Evolutionary conservation across 2,113 vertebrate species (phyloP), one percentile per base, ranked within the genome.

Genomic region (Pterocles burchelli): DNA sequence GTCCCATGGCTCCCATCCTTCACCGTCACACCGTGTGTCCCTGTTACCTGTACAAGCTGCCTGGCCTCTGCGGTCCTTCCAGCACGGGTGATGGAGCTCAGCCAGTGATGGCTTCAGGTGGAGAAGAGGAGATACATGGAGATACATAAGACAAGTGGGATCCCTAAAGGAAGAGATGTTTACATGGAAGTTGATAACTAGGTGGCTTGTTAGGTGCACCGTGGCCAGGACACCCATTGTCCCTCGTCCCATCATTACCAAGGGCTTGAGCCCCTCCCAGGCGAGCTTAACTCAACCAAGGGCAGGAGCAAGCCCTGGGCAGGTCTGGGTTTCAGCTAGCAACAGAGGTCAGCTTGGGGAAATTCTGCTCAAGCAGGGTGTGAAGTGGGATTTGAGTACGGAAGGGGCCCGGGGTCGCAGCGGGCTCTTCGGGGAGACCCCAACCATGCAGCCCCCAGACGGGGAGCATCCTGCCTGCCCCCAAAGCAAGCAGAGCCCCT

Each of bases 341-440:
- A 33, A 80, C 52, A 85, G 85, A 43, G 36, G 55, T 88, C 78
- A 65, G 34, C 21, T 24, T 25, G 45, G 17, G 38, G 63, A 72
- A 88, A 54, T 34, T 41, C 48, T 68, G 70, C 73, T 49, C 11
- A 61, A 78, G 45, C 59, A 63, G 68, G 65, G 49, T 52, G 51
- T 74, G 59, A 84, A 91, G 75, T 52, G 25, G 59, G 79, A 90
- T 96, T 84, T 93, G 83, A 33, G 31, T 61, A 41, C 54, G 62
- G 29, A 91, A 67, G 34, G 89, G 55, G 41, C n/a, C 49, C 49
- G 67, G 31, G 26, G 21, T 76, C 84, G 57, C 34, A 68, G 24
- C 0, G 3, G 52, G n/a, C 38, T 55, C 70, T 80, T 34, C 46
- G 45, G 48, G 34, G 73, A 92, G 65, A 61, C 38, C 80, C 59